A percentile compares a stretch with the other conserved stretches of the same genome.
Evolutionary conservation across 2,113 vertebrate genomes (phyloP).

Genomic region (Loxodonta africana): DNA sequence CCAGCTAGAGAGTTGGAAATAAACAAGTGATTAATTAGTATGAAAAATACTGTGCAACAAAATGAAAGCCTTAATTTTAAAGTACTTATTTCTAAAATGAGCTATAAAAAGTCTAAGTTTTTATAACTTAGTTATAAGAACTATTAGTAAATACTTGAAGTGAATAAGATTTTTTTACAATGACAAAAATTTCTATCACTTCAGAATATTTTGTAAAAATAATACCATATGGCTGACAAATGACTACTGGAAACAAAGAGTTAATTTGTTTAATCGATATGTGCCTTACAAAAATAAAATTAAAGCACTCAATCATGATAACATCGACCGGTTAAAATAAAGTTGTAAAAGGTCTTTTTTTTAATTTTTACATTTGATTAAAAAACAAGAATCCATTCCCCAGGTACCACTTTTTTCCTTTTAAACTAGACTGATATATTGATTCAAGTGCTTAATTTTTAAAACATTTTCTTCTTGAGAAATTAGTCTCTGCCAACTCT

Average conservation of each 20-base stretch:
- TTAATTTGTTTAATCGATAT: neutral
- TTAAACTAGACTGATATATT: constrained; percentile 85
- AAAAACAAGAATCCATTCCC: constrained; percentile 81
- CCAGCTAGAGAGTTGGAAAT: neutral
- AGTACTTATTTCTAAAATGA: constrained; percentile 42
- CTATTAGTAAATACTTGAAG: neutral
- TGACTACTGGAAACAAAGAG: neutral
- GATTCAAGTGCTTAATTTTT: constrained; percentile 87
- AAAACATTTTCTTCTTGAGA: constrained; percentile 85
- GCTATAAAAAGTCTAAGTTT: neutral
- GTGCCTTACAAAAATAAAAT: constrained; percentile 55
- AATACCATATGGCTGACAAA: neutral
- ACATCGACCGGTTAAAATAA: constrained; percentile 73
- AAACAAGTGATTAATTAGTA: neutral
- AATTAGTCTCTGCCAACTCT: constrained; percentile 85
- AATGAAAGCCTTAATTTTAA: neutral
- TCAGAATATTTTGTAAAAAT: constrained; percentile 37
- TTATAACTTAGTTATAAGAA: neutral
- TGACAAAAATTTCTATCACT: neutral
- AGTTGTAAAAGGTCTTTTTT: constrained; percentile 79
- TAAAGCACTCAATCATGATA: neutral
- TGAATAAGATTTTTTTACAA: constrained; percentile 2
- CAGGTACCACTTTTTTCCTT: constrained; percentile 79
- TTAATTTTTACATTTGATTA: constrained; percentile 83
- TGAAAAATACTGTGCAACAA: neutral